Evolutionary conservation across 2,888 invertebrate species (phyloP), one percentile per base, ranked within the genome.

Genomic region (Tenodera sinensis): DNA sequence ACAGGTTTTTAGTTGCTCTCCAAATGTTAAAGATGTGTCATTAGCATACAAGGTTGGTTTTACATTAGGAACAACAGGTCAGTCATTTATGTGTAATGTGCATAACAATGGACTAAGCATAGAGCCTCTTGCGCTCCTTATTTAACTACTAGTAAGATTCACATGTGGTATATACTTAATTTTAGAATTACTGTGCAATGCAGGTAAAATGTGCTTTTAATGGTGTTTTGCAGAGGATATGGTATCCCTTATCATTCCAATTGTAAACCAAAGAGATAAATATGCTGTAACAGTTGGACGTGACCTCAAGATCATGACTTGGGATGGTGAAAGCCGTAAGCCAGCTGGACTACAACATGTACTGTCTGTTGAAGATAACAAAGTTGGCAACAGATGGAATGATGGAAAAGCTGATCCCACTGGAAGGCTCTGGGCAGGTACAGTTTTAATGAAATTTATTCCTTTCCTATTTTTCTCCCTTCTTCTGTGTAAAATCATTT

Each of bases 381-480:
- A 91, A 89, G 90, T 91, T 1, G 91, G 90, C 42, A 92, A 92
- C 89, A 91, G 93, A 84, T 92, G 93, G 90, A 94, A 94, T 90
- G 94, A 94, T 90, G 93, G 92, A 14, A 94, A 94, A 91, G 94
- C 94, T 82, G 96, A 94, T 92, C 95, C 96, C 25, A 92, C 93
- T 25, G 97, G 97, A 4, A 93, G 97, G 88, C 93, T 97, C 34
- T 97, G 96, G 94, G 96, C 96, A 91, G 97, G 97, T 93, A 93
- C 93, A 94, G 28, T 92, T 28, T 42, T 28, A 20, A 71, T 71
- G 20, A 20, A 0, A 71, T 71, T 20, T 14, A 54, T 87, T 85
- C 28, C 9, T 28, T 84, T 84, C 28, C 3, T 54, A 54, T 34
- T 12, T 42, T 3, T 42, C 2, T 12, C 42, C 12, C 12, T 42